Conservation (phyloP, 2,888 invertebrate species). For the Salticus scenicus region DNA sequence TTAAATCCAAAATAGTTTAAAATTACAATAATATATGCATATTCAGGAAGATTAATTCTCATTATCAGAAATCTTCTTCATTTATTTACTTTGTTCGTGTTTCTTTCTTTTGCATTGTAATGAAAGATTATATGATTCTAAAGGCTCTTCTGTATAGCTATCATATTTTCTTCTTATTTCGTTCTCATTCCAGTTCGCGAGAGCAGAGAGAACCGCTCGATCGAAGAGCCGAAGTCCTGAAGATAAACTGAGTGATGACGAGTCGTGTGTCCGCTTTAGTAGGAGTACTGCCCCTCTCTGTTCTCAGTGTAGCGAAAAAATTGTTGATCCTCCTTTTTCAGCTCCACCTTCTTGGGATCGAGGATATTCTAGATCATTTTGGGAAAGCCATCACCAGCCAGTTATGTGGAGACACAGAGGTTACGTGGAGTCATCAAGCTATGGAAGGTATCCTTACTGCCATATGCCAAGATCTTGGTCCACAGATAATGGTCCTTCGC, state of each 20-base stretch:
- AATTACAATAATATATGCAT: no score
- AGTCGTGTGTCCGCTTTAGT: constrained; percentile 18
- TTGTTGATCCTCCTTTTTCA: constrained; percentile 48
- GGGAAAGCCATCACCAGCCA: constrained; percentile 48
- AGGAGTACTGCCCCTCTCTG: constrained; percentile 57
- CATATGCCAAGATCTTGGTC: constrained; percentile 61
- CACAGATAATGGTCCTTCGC: background rate
- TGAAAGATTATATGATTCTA: no score
- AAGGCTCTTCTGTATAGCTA: no score
- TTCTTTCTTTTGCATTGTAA: no score
- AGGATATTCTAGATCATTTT: constrained; percentile 36
- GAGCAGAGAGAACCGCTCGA: constrained; percentile 34
- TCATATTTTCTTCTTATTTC: no score
- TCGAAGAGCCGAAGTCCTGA: constrained; percentile 64
- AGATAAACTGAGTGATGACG: constrained; percentile 60
- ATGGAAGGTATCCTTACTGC: constrained; percentile 39
- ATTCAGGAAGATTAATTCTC: no score
- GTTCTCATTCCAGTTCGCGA: constrained; percentile 30
- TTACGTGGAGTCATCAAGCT: constrained; percentile 22
- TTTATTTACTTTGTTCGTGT: no score
- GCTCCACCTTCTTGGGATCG: constrained; percentile 51
- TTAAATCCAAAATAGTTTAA: no score
- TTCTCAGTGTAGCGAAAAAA: constrained; percentile 71
- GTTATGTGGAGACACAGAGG: constrained; percentile 42
- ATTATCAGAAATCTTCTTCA: no score